Evolutionary conservation across 2,797 vertebrate genomes (phyloP).

Genomic region (Rhinatrema bivittatum): DNA sequence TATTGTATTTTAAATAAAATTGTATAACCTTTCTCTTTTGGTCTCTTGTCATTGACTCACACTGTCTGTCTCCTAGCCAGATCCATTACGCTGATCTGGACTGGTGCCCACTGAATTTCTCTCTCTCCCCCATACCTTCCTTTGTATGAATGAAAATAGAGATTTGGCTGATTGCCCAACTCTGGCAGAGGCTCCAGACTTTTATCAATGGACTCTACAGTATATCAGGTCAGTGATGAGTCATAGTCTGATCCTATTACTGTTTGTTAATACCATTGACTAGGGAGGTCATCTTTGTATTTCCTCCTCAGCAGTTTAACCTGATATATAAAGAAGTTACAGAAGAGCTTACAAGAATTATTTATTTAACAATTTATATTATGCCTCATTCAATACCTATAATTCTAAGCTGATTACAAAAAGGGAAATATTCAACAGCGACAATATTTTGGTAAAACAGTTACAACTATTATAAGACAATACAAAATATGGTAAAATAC

Average conservation of each 20-base stretch:
- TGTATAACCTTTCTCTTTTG: background rate
- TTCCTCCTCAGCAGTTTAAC: background rate
- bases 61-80: background rate
- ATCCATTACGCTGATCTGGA: background rate
- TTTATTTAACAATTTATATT: too few relatives aligned
- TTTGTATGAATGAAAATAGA: slow-evolving; percentile 12
- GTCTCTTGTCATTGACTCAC: background rate
- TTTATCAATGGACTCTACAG: slow-evolving; percentile 5
- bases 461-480: too few relatives aligned
- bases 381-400: too few relatives aligned
- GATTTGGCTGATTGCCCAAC: slow-evolving; percentile 23
- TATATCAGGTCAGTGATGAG: slow-evolving; percentile 14
- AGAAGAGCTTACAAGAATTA: too few relatives aligned
- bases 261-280: background rate
- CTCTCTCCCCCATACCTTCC: background rate
- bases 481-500: too few relatives aligned
- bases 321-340: too few relatives aligned
- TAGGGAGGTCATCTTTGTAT: slow-evolving; percentile 1
- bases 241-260: slow-evolving; percentile 14
- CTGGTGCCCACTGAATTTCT: background rate
- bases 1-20: too few relatives aligned
- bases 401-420: too few relatives aligned
- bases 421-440: too few relatives aligned
- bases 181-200: slow-evolving; percentile 14
- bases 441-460: too few relatives aligned